Evolutionary conservation across 1,140 invertebrate genomes (phyloP).

Genomic region (Metaphire vulgaris): DNA sequence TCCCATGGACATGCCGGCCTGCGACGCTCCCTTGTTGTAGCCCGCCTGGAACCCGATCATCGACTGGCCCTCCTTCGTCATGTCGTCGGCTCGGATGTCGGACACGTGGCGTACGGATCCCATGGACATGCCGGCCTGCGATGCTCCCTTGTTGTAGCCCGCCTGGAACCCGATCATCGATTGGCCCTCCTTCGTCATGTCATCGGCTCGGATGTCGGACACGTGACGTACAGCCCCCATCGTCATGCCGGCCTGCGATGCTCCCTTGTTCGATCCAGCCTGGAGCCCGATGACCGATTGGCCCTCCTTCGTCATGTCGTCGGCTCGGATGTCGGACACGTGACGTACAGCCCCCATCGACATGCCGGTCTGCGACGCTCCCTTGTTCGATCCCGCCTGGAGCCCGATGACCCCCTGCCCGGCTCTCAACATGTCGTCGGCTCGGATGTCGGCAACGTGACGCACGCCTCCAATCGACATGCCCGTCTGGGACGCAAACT

Average conservation of each 20-base stretch:
- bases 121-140: constrained; percentile 69
- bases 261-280: constrained; percentile 84
- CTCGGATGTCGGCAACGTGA: constrained; percentile 29
- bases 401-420: constrained; percentile 84
- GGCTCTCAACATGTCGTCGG: constrained; percentile 58
- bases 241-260: constrained; percentile 85
- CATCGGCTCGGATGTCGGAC: too few relatives aligned
- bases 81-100: too few relatives aligned
- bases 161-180: constrained; percentile 86
- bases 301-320: constrained; percentile 54
- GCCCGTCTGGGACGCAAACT: constrained; percentile 57
- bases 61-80: constrained; percentile 60
- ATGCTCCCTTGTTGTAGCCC: constrained; percentile 28
- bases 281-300: constrained; percentile 84
- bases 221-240: too few relatives aligned
- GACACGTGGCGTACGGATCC: constrained; percentile 60
- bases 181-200: constrained; percentile 76
- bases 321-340: too few relatives aligned
- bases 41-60: constrained; percentile 86
- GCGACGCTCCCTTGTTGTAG: constrained; percentile 69
- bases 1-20: constrained; percentile 58
- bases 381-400: constrained; percentile 59
- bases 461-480: constrained; percentile 61
- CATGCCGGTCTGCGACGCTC: constrained; percentile 56
- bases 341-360: constrained; percentile 76